A percentile compares a stretch with the other conserved stretches of the same genome.
Conservation (phyloP, 2,797 vertebrate species). For the Picus viridis region DNA sequence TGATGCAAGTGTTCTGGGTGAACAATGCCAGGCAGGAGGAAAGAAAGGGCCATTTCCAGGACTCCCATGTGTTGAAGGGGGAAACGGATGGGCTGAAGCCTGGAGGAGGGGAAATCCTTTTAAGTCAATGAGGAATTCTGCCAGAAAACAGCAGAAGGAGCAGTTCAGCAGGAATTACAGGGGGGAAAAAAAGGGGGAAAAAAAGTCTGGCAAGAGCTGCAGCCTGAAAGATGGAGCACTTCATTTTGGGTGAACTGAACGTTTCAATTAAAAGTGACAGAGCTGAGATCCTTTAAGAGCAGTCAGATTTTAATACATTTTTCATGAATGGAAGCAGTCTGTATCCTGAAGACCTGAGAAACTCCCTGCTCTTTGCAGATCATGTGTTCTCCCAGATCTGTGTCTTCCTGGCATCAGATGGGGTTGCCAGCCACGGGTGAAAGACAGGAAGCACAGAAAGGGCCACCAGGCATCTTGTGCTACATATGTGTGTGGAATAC, state of each 20-base stretch:
- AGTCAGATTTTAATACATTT: conserved; percentile 74
- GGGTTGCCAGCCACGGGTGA: conserved; percentile 2
- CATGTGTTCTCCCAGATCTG: conserved; percentile 17
- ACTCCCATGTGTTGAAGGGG: neutral
- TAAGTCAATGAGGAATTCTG: conserved; percentile 56
- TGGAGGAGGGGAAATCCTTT: conserved; percentile 11
- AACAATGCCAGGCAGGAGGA: conserved; percentile 31
- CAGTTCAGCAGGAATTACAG: conserved; percentile 64
- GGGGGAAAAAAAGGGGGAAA: conserved; percentile 11
- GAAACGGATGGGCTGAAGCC: conserved; percentile 52
- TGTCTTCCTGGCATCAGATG: conserved; percentile 47
- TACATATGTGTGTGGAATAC: conserved; percentile 24
- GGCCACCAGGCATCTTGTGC: conserved; percentile 46
- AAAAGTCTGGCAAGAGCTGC: conserved; percentile 54
- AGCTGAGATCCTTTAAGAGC: conserved; percentile 71
- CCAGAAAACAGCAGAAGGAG: conserved; percentile 69
- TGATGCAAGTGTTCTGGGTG: neutral
- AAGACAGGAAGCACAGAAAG: conserved; percentile 33
- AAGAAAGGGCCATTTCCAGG: conserved; percentile 35
- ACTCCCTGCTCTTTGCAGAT: conserved; percentile 47
- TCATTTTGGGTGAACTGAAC: conserved; percentile 70
- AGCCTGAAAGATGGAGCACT: conserved; percentile 66
- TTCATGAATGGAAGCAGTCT: conserved; percentile 68
- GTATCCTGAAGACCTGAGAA: conserved; percentile 67
- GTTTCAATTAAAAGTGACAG: conserved; percentile 78